phyloP scores from a whole-genome alignment of 2,888 invertebrate genomes.

The Chalcis sispes region DNA sequence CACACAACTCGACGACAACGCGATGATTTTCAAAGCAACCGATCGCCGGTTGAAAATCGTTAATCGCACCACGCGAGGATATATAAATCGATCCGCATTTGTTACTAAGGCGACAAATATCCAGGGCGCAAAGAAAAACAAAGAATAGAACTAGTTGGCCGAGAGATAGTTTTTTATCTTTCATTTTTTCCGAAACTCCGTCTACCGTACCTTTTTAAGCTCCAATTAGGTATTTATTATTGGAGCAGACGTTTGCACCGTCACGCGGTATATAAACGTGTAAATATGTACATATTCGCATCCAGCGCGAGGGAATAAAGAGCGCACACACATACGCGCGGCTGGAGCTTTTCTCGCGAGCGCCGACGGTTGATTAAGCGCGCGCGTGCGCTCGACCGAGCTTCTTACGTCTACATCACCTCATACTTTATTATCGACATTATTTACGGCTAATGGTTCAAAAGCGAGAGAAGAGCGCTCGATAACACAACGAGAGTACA shows the following conservation, averaged over 20 bases:
- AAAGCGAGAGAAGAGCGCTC: constrained; percentile 72
- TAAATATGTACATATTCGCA: too few relatives aligned
- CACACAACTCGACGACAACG: too few relatives aligned
- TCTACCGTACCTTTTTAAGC: constrained; percentile 39
- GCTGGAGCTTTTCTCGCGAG: too few relatives aligned
- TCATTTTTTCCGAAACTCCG: neutral
- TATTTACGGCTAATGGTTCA: constrained; percentile 69
- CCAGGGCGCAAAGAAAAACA: neutral
- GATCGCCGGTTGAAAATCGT: too few relatives aligned
- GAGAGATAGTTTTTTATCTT: neutral
- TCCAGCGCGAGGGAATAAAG: neutral
- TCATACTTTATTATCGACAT: constrained; percentile 57
- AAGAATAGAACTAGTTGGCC: neutral
- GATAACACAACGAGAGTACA: too few relatives aligned
- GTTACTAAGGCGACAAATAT: too few relatives aligned
- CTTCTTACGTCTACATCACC: constrained; percentile 54
- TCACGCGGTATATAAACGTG: too few relatives aligned
- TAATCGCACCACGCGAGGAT: too few relatives aligned
- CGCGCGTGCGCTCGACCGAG: constrained; percentile 67
- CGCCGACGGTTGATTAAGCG: neutral
- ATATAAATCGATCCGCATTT: too few relatives aligned
- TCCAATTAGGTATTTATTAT: constrained; percentile 45
- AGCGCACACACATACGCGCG: too few relatives aligned
- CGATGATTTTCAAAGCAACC: too few relatives aligned
- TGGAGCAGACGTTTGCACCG: constrained; percentile 45